Conservation (phyloP, 2,797 vertebrate genomes). For the Enteromius paludinosus region DNA sequence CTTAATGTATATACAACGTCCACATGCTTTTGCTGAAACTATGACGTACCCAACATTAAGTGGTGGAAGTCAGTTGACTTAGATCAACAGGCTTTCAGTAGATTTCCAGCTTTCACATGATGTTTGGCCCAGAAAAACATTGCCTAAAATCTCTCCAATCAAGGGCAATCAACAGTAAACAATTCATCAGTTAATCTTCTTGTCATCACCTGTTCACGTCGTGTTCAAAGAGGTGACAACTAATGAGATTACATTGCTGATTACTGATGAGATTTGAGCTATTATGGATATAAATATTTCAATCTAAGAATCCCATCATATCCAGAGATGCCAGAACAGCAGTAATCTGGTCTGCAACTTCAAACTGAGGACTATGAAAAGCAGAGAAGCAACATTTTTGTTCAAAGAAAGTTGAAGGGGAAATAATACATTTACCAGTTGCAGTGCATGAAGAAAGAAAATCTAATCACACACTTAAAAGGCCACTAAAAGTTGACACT, state of each 20-base stretch:
- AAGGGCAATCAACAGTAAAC: slow-evolving; percentile 37
- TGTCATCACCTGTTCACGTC: slow-evolving; percentile 6
- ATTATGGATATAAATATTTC: slow-evolving; percentile 18
- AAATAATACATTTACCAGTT: neutral
- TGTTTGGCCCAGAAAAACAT: slow-evolving; percentile 26
- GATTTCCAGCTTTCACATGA: slow-evolving; percentile 41
- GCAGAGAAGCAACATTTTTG: neutral
- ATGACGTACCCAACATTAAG: neutral
- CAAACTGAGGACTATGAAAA: neutral
- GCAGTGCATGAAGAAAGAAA: no score
- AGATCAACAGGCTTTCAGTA: slow-evolving; percentile 32
- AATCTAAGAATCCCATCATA: slow-evolving; percentile 1
- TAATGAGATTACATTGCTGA: slow-evolving; percentile 30
- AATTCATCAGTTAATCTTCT: slow-evolving; percentile 23
- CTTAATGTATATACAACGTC: neutral
- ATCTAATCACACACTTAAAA: no score
- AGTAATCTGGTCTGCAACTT: neutral
- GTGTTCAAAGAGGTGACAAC: slow-evolving; percentile 25
- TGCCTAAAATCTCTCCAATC: slow-evolving; percentile 12
- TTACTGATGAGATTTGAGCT: slow-evolving; percentile 18
- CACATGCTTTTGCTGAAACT: neutral
- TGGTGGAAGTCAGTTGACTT: slow-evolving; percentile 44
- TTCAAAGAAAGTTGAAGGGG: neutral
- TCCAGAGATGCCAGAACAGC: slow-evolving; percentile 17
- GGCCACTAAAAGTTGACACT: no score